phyloP scores from a whole-genome alignment of 2,888 invertebrate species.

The Venusia cambrica region DNA sequence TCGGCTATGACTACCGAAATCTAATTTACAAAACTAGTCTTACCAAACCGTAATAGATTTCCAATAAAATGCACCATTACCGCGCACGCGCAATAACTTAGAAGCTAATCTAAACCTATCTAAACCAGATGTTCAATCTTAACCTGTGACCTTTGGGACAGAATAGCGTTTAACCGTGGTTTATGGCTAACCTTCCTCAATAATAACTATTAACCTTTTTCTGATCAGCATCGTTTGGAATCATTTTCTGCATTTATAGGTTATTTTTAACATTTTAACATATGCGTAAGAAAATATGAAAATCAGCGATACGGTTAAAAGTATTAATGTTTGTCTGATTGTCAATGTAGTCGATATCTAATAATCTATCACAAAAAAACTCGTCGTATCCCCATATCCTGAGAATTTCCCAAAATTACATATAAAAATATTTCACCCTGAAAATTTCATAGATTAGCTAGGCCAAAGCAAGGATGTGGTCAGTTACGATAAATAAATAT shows the following conservation, averaged over 20 bases:
- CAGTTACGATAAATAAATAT: too few relatives aligned
- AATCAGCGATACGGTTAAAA: too few relatives aligned
- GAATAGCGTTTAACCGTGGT: slow-evolving; percentile 18
- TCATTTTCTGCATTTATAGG: slow-evolving; percentile 18
- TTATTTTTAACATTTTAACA: slow-evolving; percentile 12
- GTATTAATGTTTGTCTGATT: too few relatives aligned
- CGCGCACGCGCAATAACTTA: slow-evolving; percentile 10
- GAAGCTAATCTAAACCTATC: slow-evolving; percentile 20
- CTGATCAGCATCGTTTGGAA: slow-evolving; percentile 17
- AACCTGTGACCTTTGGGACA: slow-evolving; percentile 20
- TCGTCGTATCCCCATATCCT: too few relatives aligned
- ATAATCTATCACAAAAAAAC: too few relatives aligned
- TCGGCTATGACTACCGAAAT: too few relatives aligned
- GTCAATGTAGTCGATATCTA: too few relatives aligned
- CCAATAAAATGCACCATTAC: slow-evolving; percentile 3
- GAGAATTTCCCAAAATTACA: too few relatives aligned
- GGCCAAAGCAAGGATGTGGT: too few relatives aligned
- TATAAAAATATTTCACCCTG: too few relatives aligned
- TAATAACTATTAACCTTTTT: slow-evolving; percentile 16
- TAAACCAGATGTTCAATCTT: slow-evolving; percentile 24
- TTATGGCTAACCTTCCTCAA: slow-evolving; percentile 10
- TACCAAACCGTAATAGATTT: slow-evolving; percentile 13
- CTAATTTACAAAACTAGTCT: slow-evolving; percentile 7
- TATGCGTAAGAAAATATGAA: slow-evolving; percentile 10
- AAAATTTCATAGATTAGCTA: too few relatives aligned